Base-by-base conservation (phyloP, 2,888 invertebrate genomes). In the Zhuqinia jingwanae region DNA sequence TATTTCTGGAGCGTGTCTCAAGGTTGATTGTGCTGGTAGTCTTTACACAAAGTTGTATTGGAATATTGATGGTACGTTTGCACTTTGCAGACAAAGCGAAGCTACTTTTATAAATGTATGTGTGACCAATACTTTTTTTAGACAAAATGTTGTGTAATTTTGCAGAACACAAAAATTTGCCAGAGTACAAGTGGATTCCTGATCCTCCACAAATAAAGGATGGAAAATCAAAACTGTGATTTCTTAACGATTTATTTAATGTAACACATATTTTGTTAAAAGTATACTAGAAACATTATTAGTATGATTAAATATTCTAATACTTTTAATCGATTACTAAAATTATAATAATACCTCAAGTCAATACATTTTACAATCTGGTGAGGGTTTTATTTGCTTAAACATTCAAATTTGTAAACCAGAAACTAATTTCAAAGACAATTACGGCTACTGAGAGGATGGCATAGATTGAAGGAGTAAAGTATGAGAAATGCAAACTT, bases 1-100 rank as follows among this genome's bases (percentile, higher is more conserved):
- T 89, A 92, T 93, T 86, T 92, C 93, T 15, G 93, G 93, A 0
- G 92, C 92, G 81, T 92, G 93, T 13, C 20, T 93, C 1, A 92
- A 92, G 81, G 92, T 93, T 11, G 93, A 93, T 91, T 93, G 92
- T 63, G 93, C 92, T 5, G 91, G 92, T 30, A 92, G 92, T 85
- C 90, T 93, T 6, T 93, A 93, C 88, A 79, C 89, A 17, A 87
- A 79, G 36, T 75, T 89, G 11, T 88, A 84, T 25, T 86, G 86
- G 75, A 82, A 79, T 11, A 90, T 91, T 79, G 88, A 82, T 20
- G 89, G 91, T 91, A 76, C 56, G n/a, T 8, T n/a, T n/a, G n/a
- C n/a, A n/a, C n/a, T n/a, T n/a, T n/a, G 25, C 36, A 65, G 36
- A 36, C n/a, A 30, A 65, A 36, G 6, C n/a, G 17, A 65, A 65